Evolutionary conservation across 2,797 vertebrate genomes (phyloP).

Genomic region (Bradypus variegatus): DNA sequence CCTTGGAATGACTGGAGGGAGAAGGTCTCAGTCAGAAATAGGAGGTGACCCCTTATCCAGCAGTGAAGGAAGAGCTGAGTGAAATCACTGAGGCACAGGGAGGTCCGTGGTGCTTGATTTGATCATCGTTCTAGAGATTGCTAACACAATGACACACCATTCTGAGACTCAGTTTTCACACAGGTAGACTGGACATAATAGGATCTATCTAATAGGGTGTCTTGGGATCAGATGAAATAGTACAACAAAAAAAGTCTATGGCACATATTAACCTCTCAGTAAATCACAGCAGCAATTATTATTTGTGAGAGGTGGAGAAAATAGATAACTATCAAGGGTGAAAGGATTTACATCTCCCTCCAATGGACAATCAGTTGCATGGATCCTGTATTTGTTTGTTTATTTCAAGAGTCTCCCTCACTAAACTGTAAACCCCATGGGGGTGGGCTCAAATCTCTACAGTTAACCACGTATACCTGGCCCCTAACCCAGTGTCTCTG

Average conservation of each 20-base stretch:
- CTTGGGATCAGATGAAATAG: neutral
- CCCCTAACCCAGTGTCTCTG: too few species aligned
- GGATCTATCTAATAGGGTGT: rapidly evolving
- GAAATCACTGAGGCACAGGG: rapidly evolving
- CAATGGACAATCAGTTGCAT: neutral
- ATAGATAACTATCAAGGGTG: neutral
- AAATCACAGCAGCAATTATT: neutral
- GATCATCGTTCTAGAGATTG: neutral
- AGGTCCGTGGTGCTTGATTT: rapidly evolving
- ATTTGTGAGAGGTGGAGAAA: neutral
- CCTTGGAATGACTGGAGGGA: too few species aligned
- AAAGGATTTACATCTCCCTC: neutral
- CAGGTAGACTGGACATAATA: rapidly evolving
- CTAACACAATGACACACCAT: neutral
- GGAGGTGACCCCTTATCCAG: neutral
- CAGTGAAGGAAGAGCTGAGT: rapidly evolving
- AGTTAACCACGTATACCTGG: neutral
- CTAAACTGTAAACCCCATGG: neutral
- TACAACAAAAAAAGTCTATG: neutral
- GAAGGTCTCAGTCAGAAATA: neutral
- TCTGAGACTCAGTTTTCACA: neutral
- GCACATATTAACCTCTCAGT: neutral
- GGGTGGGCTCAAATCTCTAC: neutral
- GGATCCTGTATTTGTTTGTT: neutral
- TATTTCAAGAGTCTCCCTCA: neutral